These are phyloP conservation scores for Drosophila miranda DNA, from an alignment of 1,140 invertebrate species.

Conservation along the genomic window DNA sequence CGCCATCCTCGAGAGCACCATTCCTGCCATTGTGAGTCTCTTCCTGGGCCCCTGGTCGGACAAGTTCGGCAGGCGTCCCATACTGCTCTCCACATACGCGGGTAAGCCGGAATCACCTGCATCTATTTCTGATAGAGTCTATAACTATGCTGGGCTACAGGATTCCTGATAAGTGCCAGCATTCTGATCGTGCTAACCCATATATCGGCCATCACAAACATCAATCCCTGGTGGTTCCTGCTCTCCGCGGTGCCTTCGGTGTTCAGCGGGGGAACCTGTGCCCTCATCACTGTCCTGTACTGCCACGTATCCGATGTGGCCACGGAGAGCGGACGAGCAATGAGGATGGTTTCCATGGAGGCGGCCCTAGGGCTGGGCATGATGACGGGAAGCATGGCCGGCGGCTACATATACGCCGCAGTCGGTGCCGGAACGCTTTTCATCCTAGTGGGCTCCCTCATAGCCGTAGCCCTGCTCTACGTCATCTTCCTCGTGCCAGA, in stretches of 20 bases:
- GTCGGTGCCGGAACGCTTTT: conserved; percentile 47
- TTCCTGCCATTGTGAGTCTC: conserved; percentile 86
- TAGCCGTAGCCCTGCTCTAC: conserved; percentile 61
- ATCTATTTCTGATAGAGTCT: not conserved
- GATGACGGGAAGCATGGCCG: conserved; percentile 84
- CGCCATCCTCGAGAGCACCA: conserved; percentile 85
- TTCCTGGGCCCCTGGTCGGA: conserved; percentile 90
- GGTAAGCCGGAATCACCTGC: conserved; percentile 76
- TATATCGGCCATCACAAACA: conserved; percentile 51
- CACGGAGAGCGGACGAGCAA: conserved; percentile 83
- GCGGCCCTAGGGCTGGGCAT: conserved; percentile 84
- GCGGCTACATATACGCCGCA: conserved; percentile 77
- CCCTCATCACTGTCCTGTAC: conserved; percentile 85
- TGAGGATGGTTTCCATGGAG: conserved; percentile 86
- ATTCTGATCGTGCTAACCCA: conserved; percentile 58
- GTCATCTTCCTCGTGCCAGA: conserved; percentile 71
- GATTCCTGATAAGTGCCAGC: conserved; percentile 53
- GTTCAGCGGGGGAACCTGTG: conserved; percentile 84
- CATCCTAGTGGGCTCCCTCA: conserved; percentile 38
- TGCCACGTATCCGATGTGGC: conserved; percentile 87
- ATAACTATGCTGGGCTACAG: conserved; percentile 21
- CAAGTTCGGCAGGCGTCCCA: conserved; percentile 87
- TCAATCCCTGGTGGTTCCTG: conserved; percentile 86
- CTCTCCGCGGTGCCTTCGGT: conserved; percentile 84
- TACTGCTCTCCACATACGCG: conserved; percentile 84